Percentiles rank a stretch among this genome's conserved stretches.
Conservation (phyloP, 1,140 invertebrate genomes). For the Paraescarpia echinospica region DNA sequence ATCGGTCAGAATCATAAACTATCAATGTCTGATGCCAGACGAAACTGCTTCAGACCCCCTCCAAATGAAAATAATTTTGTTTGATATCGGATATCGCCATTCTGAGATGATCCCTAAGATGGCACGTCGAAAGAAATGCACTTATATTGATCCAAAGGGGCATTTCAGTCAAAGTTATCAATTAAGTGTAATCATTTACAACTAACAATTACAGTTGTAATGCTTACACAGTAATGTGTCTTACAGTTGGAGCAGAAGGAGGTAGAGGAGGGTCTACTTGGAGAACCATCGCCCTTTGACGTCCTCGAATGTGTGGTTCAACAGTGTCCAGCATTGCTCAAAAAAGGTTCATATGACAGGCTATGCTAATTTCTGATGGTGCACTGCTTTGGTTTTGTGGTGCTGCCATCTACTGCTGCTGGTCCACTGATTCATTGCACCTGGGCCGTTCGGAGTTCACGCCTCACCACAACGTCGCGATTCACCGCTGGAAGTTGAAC, state of each 20-base stretch:
- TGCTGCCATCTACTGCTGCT: background rate
- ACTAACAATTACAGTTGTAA: background rate
- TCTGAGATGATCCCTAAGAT: too few species aligned
- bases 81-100: too few species aligned
- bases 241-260: background rate
- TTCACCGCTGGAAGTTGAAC: too few species aligned
- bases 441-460: too few species aligned
- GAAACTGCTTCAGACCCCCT: too few species aligned
- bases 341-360: slow-evolving; percentile 62
- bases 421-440: background rate
- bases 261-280: background rate
- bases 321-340: slow-evolving; percentile 68
- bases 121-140: too few species aligned
- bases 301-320: slow-evolving; percentile 64
- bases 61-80: too few species aligned
- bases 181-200: background rate
- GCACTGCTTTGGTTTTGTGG: slow-evolving; percentile 12
- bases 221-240: background rate
- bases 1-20: too few species aligned
- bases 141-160: background rate
- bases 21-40: too few species aligned
- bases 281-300: slow-evolving; percentile 30
- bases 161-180: too few species aligned
- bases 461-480: too few species aligned
- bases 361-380: slow-evolving; percentile 7